Evolutionary conservation across 2,888 invertebrate species (phyloP).

Genomic region (Melanargia galathea): DNA sequence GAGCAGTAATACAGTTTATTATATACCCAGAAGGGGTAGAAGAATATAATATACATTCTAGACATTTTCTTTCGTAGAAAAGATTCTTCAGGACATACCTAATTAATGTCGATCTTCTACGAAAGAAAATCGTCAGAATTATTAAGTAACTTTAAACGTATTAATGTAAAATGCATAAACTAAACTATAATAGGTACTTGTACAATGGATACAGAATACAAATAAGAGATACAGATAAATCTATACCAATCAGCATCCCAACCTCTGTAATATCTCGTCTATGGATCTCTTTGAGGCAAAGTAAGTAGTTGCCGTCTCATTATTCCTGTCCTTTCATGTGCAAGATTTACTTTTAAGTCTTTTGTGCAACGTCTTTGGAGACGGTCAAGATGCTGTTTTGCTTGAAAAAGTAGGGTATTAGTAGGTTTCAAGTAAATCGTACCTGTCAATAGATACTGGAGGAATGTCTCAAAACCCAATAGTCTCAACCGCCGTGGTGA

Average conservation of each 20-base stretch:
- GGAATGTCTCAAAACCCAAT: no score
- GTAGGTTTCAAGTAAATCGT: no score
- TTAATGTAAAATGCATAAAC: background rate
- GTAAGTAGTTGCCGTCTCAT: slow-evolving; percentile 68
- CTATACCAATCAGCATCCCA: slow-evolving; percentile 28
- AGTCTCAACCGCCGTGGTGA: no score
- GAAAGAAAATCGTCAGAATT: no score
- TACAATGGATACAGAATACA: slow-evolving; percentile 3
- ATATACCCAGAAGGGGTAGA: no score
- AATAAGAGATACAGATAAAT: slow-evolving; percentile 7
- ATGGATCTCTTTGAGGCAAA: slow-evolving; percentile 52
- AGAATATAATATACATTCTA: no score
- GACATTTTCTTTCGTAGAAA: no score
- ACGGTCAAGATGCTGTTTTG: slow-evolving; percentile 22
- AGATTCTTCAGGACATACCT: no score
- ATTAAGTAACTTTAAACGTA: no score
- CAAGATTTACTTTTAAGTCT: slow-evolving; percentile 45
- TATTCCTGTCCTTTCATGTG: slow-evolving; percentile 70
- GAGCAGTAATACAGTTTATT: no score
- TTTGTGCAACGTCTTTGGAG: slow-evolving; percentile 23
- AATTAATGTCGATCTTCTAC: no score
- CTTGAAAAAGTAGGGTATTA: slow-evolving; percentile 3
- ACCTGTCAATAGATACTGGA: no score
- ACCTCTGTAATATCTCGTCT: slow-evolving; percentile 25
- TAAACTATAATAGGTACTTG: background rate